Evolutionary conservation across 2,113 vertebrate genomes (phyloP), one percentile per base, ranked within the genome.

Genomic region (Rhinichthys klamathensis): DNA sequence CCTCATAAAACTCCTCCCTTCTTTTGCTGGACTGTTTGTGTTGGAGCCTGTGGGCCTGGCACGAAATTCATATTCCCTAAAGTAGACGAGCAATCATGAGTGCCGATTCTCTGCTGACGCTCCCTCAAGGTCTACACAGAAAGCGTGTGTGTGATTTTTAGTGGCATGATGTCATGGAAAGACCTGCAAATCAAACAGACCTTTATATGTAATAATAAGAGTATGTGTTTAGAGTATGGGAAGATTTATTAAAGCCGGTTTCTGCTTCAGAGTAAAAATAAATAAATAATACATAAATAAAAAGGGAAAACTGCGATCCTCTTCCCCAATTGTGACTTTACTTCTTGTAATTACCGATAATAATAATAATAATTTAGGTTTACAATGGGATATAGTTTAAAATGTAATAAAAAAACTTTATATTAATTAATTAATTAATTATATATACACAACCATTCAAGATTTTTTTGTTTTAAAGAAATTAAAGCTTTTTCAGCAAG

Each of bases 131-230:
- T 69, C 38, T 83, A 16, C 38, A 27, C n/a, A 51, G 16, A 76
- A 54, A 32, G 56, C 61, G 49, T 51, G 54, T 65, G 69, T 81
- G 70, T 78, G 49, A 41, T 38, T 73, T 32, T 88, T 54, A 61
- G 63, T 70, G 61, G 23, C 35, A 84, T 79, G 46, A 84, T 12
- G 74, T 85, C 73, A 85, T 69, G 79, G 54, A 76, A 74, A 78
- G 72, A 44, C 84, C 51, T 25, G 16, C 38, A 61, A 51, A 23
- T 69, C 16, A 65, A 81, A 44, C 80, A 67, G 60, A 65, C 80
- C 44, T 81, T 81, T 51, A 65, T 25, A 44, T 27, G 46, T 25
- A n/a, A 25, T 41, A 11, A 58, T 32, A 80, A 41, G 32, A 58
- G 35, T 46, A 18, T 84, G 23, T 60, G 74, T 75, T 65, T 65